Evolutionary conservation across 1,140 invertebrate species (phyloP).

Genomic region (Anastrepha obliqua): DNA sequence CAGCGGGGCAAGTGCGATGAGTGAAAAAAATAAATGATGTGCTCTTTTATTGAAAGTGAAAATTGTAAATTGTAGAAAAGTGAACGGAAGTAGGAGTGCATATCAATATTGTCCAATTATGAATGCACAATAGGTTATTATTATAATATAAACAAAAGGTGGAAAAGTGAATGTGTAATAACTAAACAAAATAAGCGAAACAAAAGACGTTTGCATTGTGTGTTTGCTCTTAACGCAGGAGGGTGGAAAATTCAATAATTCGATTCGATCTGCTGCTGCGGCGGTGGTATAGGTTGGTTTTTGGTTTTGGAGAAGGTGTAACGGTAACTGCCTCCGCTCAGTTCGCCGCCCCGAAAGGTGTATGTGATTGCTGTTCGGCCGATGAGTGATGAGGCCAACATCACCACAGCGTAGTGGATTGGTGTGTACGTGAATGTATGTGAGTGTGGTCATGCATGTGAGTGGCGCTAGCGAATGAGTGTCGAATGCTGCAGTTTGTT

Average conservation of each 20-base stretch:
- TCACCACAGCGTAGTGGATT: too few species aligned
- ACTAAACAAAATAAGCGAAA: neutral
- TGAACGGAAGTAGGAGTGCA: neutral
- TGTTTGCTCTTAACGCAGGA: neutral
- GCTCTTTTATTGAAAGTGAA: conserved; percentile 22
- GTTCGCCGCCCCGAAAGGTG: neutral
- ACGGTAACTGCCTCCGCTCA: neutral
- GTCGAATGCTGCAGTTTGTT: neutral
- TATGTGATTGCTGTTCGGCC: neutral
- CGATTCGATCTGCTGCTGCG: conserved; percentile 9
- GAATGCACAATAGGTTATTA: neutral
- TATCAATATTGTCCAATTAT: neutral
- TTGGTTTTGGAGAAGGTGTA: neutral
- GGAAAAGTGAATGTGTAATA: neutral
- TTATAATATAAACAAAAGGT: neutral
- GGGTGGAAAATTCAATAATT: conserved; percentile 48
- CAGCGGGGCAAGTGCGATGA: neutral
- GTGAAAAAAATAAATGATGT: neutral
- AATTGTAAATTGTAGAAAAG: neutral
- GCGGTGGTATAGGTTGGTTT: neutral
- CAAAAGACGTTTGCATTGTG: neutral
- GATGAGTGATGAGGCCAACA: neutral
- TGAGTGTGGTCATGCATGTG: neutral
- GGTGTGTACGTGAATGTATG: neutral
- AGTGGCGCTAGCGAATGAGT: conserved; percentile 28